Evolutionary conservation across 2,797 vertebrate species (phyloP).

Genomic region (Dryobates pubescens): DNA sequence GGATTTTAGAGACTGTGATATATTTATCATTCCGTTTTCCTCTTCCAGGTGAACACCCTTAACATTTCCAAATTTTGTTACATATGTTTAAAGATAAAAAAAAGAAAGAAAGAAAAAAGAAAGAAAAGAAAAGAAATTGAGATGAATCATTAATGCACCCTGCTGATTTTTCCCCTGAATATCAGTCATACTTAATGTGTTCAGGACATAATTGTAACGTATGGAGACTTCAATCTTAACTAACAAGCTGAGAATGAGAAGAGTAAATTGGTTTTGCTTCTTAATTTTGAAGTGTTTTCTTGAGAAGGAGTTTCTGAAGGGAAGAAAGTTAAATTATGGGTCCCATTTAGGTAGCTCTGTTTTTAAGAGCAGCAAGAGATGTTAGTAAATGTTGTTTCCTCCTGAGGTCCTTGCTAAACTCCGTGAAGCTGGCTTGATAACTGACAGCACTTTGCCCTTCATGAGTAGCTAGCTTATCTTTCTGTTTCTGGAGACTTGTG

Average conservation of each 20-base stretch:
- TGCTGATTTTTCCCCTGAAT: background rate
- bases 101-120: background rate
- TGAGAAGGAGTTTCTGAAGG: slow-evolving; percentile 22
- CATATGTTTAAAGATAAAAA: background rate
- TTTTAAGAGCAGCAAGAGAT: slow-evolving; percentile 12
- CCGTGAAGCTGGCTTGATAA: background rate
- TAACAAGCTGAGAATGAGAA: slow-evolving; percentile 15
- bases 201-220: slow-evolving; percentile 27
- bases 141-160: background rate
- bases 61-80: slow-evolving; percentile 30
- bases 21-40: background rate
- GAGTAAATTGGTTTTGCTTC: slow-evolving; percentile 55
- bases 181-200: slow-evolving; percentile 39
- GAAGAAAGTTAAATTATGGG: slow-evolving; percentile 33
- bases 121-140: background rate
- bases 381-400: slow-evolving; percentile 12
- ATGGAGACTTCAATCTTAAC: slow-evolving; percentile 42
- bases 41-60: background rate
- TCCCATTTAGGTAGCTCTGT: slow-evolving; percentile 12
- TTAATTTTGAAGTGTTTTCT: slow-evolving; percentile 42
- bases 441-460: slow-evolving; percentile 2
- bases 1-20: slow-evolving; percentile 8
- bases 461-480: slow-evolving; percentile 26
- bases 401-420: background rate
- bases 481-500: slow-evolving; percentile 29